Evolutionary conservation across 2,888 invertebrate genomes (phyloP), one percentile per base, ranked within the genome.

Genomic region (Charanyca ferruginea): DNA sequence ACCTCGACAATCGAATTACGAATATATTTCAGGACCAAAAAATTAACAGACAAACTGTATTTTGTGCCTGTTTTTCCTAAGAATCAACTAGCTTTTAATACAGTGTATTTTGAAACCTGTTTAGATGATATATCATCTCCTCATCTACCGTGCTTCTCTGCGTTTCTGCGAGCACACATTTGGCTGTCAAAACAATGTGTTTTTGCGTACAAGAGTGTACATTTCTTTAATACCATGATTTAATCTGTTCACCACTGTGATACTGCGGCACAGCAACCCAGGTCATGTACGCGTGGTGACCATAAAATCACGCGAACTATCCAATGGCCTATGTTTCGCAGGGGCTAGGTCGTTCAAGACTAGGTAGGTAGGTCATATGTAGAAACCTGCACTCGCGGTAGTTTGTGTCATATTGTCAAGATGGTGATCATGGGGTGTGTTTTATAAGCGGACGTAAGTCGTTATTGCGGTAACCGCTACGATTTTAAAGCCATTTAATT

Each of bases 401-500:
- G 83, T 86, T 84, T 83, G 87, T 87, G 89, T 87, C 86, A 86
- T 86, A 86, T 80, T 82, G 85, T 84, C 86, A 87, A 89, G 87
- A 87, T 86, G 77, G 84, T 84, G 84, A 81, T 85, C 85, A 85
- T 89, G 86, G 85, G 87, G 86, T 86, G 88, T 88, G 85, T 88
- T 86, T 87, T 87, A 65, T 73, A 91, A 91, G 93, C 91, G 91
- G 91, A 91, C 91, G 86, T 86, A 87, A 86, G 81, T 89, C 90
- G 89, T 92, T 92, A 91, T 91, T 90, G 91, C 92, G 93, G 92
- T 88, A 90, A 94, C 94, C 94, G 95, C 94, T 94, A 94, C 95
- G 94, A 94, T 92, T 89, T 88, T 88, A 86, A 89, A 87, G 86
- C 86, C 86, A 84, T 87, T 74, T 66, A 51, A 66, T 81, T 80